These are phyloP conservation scores for Eutrigla gurnardus DNA, from an alignment of 2,797 vertebrate genomes.

Conservation along the genomic window DNA sequence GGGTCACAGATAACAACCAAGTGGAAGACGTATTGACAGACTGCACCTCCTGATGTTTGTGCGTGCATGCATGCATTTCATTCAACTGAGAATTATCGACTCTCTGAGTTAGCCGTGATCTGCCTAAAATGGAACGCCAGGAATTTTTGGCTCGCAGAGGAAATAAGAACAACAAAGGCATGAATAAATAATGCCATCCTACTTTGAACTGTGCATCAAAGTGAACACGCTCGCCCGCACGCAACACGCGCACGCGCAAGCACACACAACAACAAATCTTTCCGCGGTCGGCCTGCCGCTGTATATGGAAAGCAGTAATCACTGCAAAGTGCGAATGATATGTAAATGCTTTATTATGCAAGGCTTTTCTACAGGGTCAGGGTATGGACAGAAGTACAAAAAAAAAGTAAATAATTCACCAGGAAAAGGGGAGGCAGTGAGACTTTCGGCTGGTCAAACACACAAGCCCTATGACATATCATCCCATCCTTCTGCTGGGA, in stretches of 20 bases:
- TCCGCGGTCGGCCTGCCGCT: conserved; percentile 48
- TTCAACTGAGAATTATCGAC: conserved; percentile 61
- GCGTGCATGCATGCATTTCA: conserved; percentile 32
- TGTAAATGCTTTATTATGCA: conserved; percentile 63
- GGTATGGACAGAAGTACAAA: conserved; percentile 43
- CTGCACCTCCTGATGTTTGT: conserved; percentile 46
- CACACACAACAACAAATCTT: conserved; percentile 30
- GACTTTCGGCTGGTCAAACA: conserved; percentile 48
- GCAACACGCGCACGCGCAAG: conserved; percentile 17
- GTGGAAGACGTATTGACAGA: conserved; percentile 61
- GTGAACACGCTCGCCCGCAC: conserved; percentile 67
- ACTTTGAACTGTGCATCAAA: conserved; percentile 86
- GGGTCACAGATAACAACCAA: conserved; percentile 59
- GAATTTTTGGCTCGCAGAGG: conserved; percentile 70
- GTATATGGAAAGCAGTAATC: conserved; percentile 61
- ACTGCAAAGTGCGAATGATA: conserved; percentile 52
- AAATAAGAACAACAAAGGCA: conserved; percentile 85
- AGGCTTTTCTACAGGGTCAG: conserved; percentile 48
- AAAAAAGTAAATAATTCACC: conserved; percentile 58
- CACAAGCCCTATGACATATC: conserved; percentile 48
- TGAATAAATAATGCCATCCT: conserved; percentile 83
- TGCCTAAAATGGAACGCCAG: conserved; percentile 74
- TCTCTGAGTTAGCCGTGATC: conserved; percentile 66
- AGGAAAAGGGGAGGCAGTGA: not conserved
- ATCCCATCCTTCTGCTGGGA: conserved; percentile 26